phyloP scores from a whole-genome alignment of 2,113 vertebrate species.

The Prochilodus magdalenae region DNA sequence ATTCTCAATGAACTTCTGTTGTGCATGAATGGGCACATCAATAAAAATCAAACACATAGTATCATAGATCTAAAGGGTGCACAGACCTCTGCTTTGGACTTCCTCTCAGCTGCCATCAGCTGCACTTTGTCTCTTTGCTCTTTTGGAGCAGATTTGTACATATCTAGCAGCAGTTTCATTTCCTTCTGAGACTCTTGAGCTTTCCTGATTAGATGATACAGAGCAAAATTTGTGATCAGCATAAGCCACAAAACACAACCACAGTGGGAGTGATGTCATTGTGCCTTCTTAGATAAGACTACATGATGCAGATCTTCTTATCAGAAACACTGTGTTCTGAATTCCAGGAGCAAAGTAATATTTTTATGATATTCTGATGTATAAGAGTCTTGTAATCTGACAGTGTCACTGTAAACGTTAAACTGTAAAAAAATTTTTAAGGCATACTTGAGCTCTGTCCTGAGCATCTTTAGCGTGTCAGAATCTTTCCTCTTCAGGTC shows the following conservation, averaged over 20 bases:
- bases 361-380: no score
- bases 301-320: neutral
- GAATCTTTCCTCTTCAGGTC: conserved; percentile 90
- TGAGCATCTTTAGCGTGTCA: conserved; percentile 86
- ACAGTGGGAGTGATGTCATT: neutral
- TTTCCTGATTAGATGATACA: conserved; percentile 76
- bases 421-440: neutral
- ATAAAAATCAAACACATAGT: neutral
- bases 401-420: neutral
- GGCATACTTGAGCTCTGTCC: conserved; percentile 86
- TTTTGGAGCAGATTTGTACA: conserved; percentile 94
- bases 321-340: neutral
- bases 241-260: neutral
- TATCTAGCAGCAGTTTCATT: conserved; percentile 92
- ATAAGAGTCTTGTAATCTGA: neutral
- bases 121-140: conserved; percentile 94
- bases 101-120: conserved; percentile 92
- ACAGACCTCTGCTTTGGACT: conserved; percentile 90
- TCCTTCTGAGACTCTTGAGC: conserved; percentile 95
- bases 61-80: neutral
- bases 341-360: no score
- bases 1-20: neutral
- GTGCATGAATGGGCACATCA: neutral
- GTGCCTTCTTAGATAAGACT: neutral
- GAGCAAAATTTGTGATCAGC: neutral